phyloP scores from a whole-genome alignment of 2,888 invertebrate genomes.

The Caenorhabditis sp. region DNA sequence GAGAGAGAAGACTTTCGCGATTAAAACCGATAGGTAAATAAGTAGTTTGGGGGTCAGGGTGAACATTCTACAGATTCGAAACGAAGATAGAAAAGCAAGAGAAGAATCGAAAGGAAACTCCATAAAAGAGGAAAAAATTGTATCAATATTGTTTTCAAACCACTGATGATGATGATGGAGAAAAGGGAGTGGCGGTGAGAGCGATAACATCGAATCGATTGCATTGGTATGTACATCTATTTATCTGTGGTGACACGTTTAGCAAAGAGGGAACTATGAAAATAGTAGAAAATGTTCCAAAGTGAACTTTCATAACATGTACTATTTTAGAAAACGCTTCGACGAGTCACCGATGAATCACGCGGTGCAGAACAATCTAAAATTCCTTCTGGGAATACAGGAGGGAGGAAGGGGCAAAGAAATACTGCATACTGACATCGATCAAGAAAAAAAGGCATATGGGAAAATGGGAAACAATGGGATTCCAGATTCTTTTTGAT shows the following conservation, averaged over 20 bases:
- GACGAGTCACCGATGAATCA: slow-evolving; percentile 31
- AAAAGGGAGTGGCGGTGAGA: slow-evolving; percentile 21
- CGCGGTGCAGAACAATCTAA: slow-evolving; percentile 9
- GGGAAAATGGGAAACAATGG: slow-evolving; percentile 10
- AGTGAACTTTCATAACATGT: slow-evolving; percentile 4
- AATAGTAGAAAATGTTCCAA: neutral
- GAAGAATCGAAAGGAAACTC: neutral
- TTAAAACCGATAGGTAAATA: slow-evolving; percentile 64
- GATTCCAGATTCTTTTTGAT: slow-evolving; percentile 17
- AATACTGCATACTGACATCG: slow-evolving; percentile 9
- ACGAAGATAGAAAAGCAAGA: slow-evolving; percentile 28
- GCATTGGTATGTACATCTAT: slow-evolving; percentile 59
- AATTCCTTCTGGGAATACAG: slow-evolving; percentile 19
- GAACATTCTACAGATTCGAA: slow-evolving; percentile 45
- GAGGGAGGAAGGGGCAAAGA: neutral
- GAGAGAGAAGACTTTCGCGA: slow-evolving; percentile 35
- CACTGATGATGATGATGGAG: slow-evolving; percentile 31
- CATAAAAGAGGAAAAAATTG: slow-evolving; percentile 26
- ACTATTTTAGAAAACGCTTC: neutral
- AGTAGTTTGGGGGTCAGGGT: slow-evolving; percentile 48
- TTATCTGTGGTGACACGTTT: slow-evolving; percentile 42
- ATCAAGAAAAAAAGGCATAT: neutral
- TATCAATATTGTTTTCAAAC: slow-evolving; percentile 43
- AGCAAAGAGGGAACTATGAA: slow-evolving; percentile 8
- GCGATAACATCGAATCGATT: slow-evolving; percentile 61